Conservation (phyloP, 2,113 vertebrate species). For the Mormyrus lacerda region DNA sequence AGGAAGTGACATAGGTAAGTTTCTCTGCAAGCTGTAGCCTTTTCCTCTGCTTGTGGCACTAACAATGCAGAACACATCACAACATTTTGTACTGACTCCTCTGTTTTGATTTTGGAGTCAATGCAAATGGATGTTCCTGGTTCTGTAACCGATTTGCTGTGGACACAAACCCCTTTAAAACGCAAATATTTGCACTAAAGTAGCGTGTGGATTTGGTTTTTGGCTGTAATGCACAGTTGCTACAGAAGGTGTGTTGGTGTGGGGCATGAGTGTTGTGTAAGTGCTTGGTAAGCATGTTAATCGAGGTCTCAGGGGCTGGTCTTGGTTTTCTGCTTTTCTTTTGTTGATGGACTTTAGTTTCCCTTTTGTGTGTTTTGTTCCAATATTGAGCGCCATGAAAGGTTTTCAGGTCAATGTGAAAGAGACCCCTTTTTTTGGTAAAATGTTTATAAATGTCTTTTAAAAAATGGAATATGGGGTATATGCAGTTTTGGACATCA, state of each 20-base stretch:
- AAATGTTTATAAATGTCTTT: background rate
- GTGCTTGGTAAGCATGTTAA: background rate
- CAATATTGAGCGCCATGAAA: background rate
- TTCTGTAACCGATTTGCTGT: background rate
- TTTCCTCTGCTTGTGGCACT: background rate
- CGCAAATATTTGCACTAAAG: background rate
- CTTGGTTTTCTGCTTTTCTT: background rate
- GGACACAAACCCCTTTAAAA: background rate
- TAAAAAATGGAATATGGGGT: background rate
- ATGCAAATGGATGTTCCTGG: background rate
- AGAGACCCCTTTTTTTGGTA: background rate
- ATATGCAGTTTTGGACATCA: background rate
- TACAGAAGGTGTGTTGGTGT: background rate
- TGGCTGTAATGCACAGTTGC: background rate
- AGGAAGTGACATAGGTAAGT: slow-evolving; percentile 31
- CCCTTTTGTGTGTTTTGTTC: background rate
- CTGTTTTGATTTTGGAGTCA: background rate
- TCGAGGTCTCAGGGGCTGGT: background rate
- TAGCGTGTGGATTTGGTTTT: background rate
- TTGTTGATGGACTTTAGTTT: background rate
- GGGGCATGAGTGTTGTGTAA: background rate
- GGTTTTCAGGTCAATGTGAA: background rate
- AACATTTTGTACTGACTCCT: background rate
- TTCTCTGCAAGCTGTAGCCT: background rate
- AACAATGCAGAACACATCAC: background rate